A percentile compares a stretch with the other conserved stretches of the same genome.
phyloP scores from a whole-genome alignment of 2,888 invertebrate species.

The Ametastegia equiseti region DNA sequence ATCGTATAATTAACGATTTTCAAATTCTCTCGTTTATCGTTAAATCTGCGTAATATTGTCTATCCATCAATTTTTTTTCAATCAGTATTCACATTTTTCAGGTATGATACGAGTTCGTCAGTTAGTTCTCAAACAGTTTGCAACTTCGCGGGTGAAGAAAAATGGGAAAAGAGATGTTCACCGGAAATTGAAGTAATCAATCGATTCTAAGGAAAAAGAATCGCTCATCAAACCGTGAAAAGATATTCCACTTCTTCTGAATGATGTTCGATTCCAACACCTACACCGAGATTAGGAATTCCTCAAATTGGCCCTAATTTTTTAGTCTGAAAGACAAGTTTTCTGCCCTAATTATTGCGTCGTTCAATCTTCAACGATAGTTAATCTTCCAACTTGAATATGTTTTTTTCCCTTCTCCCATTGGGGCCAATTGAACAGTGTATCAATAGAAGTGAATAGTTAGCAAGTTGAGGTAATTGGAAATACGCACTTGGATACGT shows the following conservation, averaged over 20 bases:
- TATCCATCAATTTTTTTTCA: background rate
- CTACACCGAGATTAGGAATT: background rate
- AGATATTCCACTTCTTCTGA: background rate
- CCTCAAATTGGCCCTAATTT: background rate
- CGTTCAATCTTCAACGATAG: background rate
- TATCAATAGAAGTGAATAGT: background rate
- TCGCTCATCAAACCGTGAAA: background rate
- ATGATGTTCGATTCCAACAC: background rate
- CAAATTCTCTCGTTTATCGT: background rate
- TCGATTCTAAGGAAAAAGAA: background rate
- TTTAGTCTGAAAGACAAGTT: background rate
- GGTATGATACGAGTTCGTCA: too few species aligned
- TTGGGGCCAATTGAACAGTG: background rate
- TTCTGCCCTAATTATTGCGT: background rate
- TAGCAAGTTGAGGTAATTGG: background rate
- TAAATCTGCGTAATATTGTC: background rate
- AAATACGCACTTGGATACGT: slow-evolving; percentile 39
- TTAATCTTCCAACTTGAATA: background rate
- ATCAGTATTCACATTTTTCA: background rate
- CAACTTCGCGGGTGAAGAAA: too few species aligned
- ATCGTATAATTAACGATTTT: background rate
- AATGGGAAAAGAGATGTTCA: too few species aligned
- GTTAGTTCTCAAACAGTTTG: too few species aligned
- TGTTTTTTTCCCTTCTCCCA: background rate
- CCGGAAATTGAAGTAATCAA: too few species aligned